Evolutionary conservation across 2,113 vertebrate species (phyloP).

Genomic region (Phoxinus phoxinus): DNA sequence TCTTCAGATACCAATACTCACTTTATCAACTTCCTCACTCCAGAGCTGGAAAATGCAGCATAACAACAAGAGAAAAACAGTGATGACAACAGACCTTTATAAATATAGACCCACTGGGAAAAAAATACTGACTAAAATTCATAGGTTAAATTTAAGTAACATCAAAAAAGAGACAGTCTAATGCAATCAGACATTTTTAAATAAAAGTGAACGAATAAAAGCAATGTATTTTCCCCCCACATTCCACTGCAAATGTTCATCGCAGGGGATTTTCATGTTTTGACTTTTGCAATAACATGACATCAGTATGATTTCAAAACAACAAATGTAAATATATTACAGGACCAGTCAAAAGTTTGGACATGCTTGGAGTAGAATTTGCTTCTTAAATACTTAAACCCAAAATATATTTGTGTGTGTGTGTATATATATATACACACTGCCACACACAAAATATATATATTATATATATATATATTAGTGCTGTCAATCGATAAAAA

Average conservation of each 20-base stretch:
- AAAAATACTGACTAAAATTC: background rate
- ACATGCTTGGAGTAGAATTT: background rate
- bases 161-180: background rate
- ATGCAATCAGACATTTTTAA: background rate
- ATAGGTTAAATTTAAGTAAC: background rate
- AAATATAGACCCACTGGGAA: background rate
- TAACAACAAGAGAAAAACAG: constrained; percentile 42
- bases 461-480: too few species aligned
- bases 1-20: constrained; percentile 42
- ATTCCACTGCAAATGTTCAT: background rate
- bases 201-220: background rate
- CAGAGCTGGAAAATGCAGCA: constrained; percentile 58
- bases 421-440: too few species aligned
- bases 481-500: too few species aligned
- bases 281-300: background rate
- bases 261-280: background rate
- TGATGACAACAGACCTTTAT: background rate
- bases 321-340: background rate
- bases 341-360: background rate
- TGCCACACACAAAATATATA: too few species aligned
- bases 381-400: too few species aligned
- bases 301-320: background rate
- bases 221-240: too few species aligned
- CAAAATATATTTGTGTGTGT: too few species aligned
- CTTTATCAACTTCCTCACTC: constrained; percentile 63